Conservation (phyloP, 1,140 invertebrate genomes). For the Mycetomoellerius zeteki region DNA sequence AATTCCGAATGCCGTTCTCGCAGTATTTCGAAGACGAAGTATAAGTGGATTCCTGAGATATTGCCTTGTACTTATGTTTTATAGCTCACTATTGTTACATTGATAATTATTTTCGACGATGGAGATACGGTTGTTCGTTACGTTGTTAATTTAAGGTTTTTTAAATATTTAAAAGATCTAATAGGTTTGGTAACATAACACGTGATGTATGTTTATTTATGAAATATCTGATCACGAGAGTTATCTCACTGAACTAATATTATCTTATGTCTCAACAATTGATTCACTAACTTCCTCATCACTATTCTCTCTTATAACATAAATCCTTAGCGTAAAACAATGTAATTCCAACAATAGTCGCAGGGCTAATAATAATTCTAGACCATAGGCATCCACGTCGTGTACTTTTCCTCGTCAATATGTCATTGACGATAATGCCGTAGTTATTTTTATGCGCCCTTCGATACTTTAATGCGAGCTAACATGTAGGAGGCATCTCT, state of each 20-base stretch:
- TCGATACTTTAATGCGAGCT: slow-evolving; percentile 35
- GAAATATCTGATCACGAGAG: not conserved
- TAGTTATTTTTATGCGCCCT: slow-evolving; percentile 55
- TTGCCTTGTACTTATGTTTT: slow-evolving; percentile 2
- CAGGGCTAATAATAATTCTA: slow-evolving; percentile 45
- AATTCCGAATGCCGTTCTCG: slow-evolving; percentile 46
- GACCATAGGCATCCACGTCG: not conserved
- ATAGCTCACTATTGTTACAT: not conserved
- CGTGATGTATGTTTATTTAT: not conserved
- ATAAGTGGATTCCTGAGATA: slow-evolving; percentile 39
- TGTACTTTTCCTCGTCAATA: slow-evolving; percentile 42
- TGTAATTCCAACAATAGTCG: slow-evolving; percentile 51
- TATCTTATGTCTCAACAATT: slow-evolving; percentile 19
- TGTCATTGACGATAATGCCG: slow-evolving; percentile 49
- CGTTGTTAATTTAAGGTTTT: not conserved
- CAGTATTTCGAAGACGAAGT: slow-evolving; percentile 21
- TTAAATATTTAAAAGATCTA: not conserved
- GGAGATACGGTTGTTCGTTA: not conserved
- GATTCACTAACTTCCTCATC: not conserved
- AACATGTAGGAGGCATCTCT: not conserved
- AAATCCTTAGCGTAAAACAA: slow-evolving; percentile 24
- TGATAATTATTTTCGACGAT: not conserved
- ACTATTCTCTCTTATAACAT: not conserved
- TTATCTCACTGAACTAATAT: slow-evolving; percentile 21
- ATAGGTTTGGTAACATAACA: not conserved